These are phyloP conservation scores for Anodontia alba DNA, from an alignment of 2,888 invertebrate genomes.

Conservation along the genomic window DNA sequence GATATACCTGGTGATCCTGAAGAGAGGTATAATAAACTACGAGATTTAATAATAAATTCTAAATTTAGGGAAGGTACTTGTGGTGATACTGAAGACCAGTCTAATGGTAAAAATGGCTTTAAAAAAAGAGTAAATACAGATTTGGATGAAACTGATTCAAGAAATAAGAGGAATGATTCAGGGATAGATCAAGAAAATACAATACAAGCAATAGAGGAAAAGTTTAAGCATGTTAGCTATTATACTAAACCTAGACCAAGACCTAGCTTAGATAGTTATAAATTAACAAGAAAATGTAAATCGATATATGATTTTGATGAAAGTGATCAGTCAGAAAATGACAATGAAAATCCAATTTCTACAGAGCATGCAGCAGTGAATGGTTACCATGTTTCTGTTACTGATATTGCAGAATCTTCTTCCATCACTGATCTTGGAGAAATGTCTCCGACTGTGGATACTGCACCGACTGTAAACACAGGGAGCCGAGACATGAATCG, in stretches of 20 bases:
- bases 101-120: slow-evolving; percentile 18
- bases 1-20: slow-evolving; percentile 45
- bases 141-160: slow-evolving; percentile 3
- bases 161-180: neutral
- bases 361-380: neutral
- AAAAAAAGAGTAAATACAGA: neutral
- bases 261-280: slow-evolving; percentile 43
- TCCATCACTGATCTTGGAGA: neutral
- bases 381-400: neutral
- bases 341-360: neutral
- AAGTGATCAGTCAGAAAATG: neutral
- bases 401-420: neutral
- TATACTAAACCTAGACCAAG: slow-evolving; percentile 54
- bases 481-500: neutral
- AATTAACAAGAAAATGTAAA: slow-evolving; percentile 19
- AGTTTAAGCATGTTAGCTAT: slow-evolving; percentile 35
- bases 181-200: neutral
- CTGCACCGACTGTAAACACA: neutral
- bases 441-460: neutral
- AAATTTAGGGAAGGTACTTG: slow-evolving; percentile 9
- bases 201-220: slow-evolving; percentile 39
- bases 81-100: slow-evolving; percentile 14
- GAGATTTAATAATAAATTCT: slow-evolving; percentile 33
- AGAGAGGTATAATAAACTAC: slow-evolving; percentile 39
- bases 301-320: slow-evolving; percentile 42